A percentile compares a stretch with the other conserved stretches of the same genome.
Evolutionary conservation across 2,797 vertebrate species (phyloP).

Genomic region (Argya squamiceps): DNA sequence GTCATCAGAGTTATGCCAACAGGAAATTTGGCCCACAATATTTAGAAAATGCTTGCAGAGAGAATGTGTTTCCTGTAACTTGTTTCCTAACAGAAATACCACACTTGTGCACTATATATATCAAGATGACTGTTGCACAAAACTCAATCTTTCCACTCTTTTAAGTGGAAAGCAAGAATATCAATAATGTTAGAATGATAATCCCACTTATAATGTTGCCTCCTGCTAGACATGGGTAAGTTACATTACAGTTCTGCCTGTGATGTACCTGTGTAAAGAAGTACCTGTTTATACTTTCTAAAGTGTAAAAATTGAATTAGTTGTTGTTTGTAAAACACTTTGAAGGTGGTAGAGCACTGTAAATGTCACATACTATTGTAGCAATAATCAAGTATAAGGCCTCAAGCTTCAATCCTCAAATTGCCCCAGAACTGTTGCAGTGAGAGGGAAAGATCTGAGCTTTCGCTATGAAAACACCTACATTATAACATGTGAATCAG

Average conservation of each 20-base stretch:
- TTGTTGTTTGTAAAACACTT: background rate
- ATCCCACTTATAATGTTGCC: background rate
- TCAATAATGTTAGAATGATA: background rate
- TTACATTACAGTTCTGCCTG: background rate
- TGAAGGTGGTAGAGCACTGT: background rate
- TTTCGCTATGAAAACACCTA: background rate
- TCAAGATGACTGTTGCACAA: background rate
- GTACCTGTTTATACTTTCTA: background rate
- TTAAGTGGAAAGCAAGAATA: background rate
- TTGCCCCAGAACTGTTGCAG: background rate
- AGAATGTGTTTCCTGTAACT: background rate
- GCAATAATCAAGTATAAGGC: background rate
- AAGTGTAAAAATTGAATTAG: background rate
- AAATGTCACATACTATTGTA: background rate
- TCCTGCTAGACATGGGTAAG: background rate
- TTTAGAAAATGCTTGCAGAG: background rate
- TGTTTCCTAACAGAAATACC: background rate
- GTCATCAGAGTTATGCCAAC: background rate
- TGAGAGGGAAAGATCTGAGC: background rate
- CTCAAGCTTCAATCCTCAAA: background rate
- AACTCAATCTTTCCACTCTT: background rate
- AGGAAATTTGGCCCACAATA: background rate
- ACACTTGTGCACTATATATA: background rate
- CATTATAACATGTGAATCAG: background rate
- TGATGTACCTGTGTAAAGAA: background rate